A percentile compares a stretch with the other conserved stretches of the same genome.
Conservation (phyloP, 1,140 invertebrate genomes). For the Zaprionus capensis region DNA sequence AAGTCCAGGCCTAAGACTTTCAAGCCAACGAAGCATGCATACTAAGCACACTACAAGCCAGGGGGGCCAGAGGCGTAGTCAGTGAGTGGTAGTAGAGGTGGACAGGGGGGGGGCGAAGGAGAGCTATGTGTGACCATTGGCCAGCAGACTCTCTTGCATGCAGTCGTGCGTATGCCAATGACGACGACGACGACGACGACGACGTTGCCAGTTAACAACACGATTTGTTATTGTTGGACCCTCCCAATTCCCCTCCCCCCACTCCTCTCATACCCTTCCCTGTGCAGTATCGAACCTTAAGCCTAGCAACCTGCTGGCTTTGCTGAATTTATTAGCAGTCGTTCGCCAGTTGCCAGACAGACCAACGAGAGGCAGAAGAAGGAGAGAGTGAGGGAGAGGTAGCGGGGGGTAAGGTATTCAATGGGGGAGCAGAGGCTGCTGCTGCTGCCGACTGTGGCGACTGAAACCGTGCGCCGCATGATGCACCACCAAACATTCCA, state of each 20-base stretch:
- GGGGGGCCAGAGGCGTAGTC: not conserved
- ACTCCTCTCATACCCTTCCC: not conserved
- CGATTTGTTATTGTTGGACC: conserved; percentile 76
- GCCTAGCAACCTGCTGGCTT: conserved; percentile 80
- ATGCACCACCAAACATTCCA: conserved; percentile 75
- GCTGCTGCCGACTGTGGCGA: conserved; percentile 1
- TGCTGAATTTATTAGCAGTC: conserved; percentile 81
- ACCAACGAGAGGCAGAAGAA: conserved; percentile 21
- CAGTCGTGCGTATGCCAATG: conserved; percentile 79
- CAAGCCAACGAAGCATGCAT: conserved; percentile 73
- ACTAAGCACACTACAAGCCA: conserved; percentile 56
- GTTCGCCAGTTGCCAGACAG: conserved; percentile 52
- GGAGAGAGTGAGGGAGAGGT: not conserved
- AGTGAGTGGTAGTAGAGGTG: not conserved
- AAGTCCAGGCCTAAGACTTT: conserved; percentile 27
- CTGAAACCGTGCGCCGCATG: conserved; percentile 53
- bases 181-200: conserved; percentile 27
- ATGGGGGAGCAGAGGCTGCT: not conserved
- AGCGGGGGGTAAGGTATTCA: not conserved
- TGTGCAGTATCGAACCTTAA: conserved; percentile 59
- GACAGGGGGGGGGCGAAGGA: not conserved
- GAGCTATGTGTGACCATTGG: conserved; percentile 67
- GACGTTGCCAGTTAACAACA: conserved; percentile 77
- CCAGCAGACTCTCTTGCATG: conserved; percentile 45
- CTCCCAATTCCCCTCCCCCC: not conserved